Evolutionary conservation across 2,888 invertebrate genomes (phyloP).

Genomic region (Cinara cedri): DNA sequence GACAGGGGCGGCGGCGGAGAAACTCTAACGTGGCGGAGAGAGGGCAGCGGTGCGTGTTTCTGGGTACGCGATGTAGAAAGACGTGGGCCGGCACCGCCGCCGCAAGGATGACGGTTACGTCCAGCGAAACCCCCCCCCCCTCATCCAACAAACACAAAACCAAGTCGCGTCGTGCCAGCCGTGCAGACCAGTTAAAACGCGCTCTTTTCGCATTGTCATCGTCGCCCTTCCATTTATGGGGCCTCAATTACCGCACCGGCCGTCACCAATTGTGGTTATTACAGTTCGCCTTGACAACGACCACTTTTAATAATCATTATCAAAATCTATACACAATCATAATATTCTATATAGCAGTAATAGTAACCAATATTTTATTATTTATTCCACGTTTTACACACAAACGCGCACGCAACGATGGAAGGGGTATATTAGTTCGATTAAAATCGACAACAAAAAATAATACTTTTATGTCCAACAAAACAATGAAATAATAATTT

Average conservation of each 20-base stretch:
- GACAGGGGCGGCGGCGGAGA: conserved; percentile 17
- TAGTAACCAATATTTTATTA: background rate
- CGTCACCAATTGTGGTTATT: conserved; percentile 52
- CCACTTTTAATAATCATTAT: conserved; percentile 53
- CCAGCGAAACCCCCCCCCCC: conserved; percentile 33
- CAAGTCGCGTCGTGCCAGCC: conserved; percentile 39
- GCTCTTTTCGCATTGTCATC: conserved; percentile 57
- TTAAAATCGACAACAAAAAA: no score
- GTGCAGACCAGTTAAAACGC: conserved; percentile 56
- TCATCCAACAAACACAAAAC: conserved; percentile 3
- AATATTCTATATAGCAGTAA: conserved; percentile 2
- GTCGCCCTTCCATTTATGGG: conserved; percentile 56
- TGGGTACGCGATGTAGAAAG: conserved; percentile 46
- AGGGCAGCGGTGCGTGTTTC: conserved; percentile 36
- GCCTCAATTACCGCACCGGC: conserved; percentile 52
- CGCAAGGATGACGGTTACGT: conserved; percentile 56
- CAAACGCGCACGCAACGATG: background rate
- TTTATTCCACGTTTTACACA: background rate
- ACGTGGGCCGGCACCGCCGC: conserved; percentile 51
- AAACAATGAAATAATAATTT: no score
- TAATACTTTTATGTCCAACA: background rate
- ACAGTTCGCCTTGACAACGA: conserved; percentile 55
- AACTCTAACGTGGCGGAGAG: background rate
- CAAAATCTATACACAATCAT: conserved; percentile 35
- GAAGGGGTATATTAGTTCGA: no score